A percentile compares a stretch with the other conserved stretches of the same genome.
Evolutionary conservation across 2,888 invertebrate species (phyloP).

Genomic region (Acrobasis consociella): DNA sequence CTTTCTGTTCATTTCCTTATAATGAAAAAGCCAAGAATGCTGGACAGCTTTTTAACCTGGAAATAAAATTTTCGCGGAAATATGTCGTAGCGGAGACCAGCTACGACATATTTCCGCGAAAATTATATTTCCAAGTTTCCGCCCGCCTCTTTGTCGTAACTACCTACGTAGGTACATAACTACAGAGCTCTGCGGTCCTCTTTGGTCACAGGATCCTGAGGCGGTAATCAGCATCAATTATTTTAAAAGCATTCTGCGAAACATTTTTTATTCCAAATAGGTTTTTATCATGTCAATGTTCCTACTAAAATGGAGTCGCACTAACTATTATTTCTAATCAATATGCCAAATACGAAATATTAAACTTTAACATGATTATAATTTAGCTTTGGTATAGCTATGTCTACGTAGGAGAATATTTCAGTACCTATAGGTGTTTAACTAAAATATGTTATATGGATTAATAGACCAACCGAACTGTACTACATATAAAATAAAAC

Average conservation of each 20-base stretch:
- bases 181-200: background rate
- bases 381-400: too few relatives aligned
- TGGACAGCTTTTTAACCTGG: too few relatives aligned
- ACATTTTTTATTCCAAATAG: too few relatives aligned
- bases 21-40: too few relatives aligned
- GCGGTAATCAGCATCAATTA: conserved; percentile 42
- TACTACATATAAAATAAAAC: conserved; percentile 17
- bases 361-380: too few relatives aligned
- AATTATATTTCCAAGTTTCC: background rate
- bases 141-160: background rate
- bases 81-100: background rate
- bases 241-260: conserved; percentile 40
- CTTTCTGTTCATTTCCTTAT: too few relatives aligned
- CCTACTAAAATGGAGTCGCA: too few relatives aligned
- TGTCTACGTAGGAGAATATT: too few relatives aligned
- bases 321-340: background rate
- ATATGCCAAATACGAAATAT: background rate
- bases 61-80: background rate
- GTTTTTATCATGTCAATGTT: too few relatives aligned
- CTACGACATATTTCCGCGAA: background rate
- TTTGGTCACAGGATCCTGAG: conserved; percentile 34
- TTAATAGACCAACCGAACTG: too few relatives aligned
- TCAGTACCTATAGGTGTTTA: too few relatives aligned
- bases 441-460: too few relatives aligned
- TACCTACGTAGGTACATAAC: background rate